phyloP scores from a whole-genome alignment of 2,113 vertebrate genomes.

The Orycteropus afer region DNA sequence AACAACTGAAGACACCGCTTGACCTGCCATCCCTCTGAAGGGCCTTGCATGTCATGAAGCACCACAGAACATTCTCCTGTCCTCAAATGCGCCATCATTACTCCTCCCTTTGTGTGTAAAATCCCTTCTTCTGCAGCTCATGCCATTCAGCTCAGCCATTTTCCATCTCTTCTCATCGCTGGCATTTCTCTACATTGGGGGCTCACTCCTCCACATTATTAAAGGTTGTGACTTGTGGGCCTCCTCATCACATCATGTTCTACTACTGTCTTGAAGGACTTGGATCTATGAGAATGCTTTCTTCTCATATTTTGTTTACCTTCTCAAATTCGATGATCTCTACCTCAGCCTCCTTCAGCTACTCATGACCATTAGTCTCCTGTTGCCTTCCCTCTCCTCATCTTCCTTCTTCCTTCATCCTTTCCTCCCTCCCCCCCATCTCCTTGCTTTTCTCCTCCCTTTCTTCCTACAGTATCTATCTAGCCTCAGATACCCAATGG shows the following conservation, averaged over 20 bases:
- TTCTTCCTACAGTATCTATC: not conserved
- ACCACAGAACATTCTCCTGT: not conserved
- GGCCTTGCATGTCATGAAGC: rapidly evolving
- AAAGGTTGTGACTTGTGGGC: not conserved
- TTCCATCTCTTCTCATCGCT: not conserved
- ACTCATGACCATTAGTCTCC: not conserved
- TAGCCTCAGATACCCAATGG: no score
- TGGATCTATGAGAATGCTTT: not conserved
- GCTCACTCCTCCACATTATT: not conserved
- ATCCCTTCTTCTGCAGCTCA: not conserved
- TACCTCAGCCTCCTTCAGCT: not conserved
- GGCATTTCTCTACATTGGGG: not conserved
- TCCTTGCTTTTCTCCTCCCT: not conserved
- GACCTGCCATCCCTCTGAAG: rapidly evolving
- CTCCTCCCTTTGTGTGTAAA: no score
- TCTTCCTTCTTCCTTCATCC: not conserved
- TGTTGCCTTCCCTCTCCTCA: not conserved
- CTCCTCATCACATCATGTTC: not conserved
- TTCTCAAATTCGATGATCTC: not conserved
- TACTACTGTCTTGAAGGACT: not conserved
- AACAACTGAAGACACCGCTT: not conserved
- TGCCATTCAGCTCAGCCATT: rapidly evolving
- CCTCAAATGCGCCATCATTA: rapidly evolving
- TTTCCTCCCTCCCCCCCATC: not conserved
- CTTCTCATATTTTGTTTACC: not conserved